These are phyloP conservation scores for Enteromius anoplus DNA, from an alignment of 2,797 vertebrate genomes.

Conservation along the genomic window DNA sequence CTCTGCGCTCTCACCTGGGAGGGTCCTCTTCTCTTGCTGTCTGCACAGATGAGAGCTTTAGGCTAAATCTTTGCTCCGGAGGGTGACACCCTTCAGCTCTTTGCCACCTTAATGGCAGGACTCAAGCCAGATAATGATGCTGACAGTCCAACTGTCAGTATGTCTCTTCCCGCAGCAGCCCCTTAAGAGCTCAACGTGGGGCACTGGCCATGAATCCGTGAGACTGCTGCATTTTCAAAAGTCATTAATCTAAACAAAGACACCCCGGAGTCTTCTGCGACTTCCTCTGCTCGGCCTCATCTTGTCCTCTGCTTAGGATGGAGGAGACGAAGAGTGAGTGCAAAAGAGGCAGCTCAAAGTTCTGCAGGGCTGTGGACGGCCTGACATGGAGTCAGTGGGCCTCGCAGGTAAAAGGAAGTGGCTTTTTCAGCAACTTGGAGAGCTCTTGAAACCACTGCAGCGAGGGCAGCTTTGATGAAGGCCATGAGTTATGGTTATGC, in stretches of 20 bases:
- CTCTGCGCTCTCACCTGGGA: constrained; percentile 34
- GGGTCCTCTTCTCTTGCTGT: constrained; percentile 30
- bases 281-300: constrained; percentile 27
- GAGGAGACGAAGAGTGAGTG: constrained; percentile 37
- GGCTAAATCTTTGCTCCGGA: constrained; percentile 45
- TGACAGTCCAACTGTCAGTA: constrained; percentile 46
- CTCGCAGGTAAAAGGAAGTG: constrained; percentile 52
- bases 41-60: constrained; percentile 47
- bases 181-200: constrained; percentile 48
- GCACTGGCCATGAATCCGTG: constrained; percentile 40
- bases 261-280: constrained; percentile 19
- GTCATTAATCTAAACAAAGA: constrained; percentile 64
- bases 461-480: constrained; percentile 19
- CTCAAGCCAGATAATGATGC: constrained; percentile 49
- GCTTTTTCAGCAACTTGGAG: constrained; percentile 62
- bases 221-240: constrained; percentile 59
- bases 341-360: constrained; percentile 32
- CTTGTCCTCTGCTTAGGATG: constrained; percentile 26
- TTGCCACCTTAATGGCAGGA: constrained; percentile 47
- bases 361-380: background rate
- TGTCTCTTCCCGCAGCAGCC: constrained; percentile 23
- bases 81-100: constrained; percentile 53
- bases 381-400: constrained; percentile 20
- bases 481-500: constrained; percentile 10
- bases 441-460: constrained; percentile 40